Conservation (phyloP, 2,113 vertebrate species). For the Paedocypris sp. region DNA sequence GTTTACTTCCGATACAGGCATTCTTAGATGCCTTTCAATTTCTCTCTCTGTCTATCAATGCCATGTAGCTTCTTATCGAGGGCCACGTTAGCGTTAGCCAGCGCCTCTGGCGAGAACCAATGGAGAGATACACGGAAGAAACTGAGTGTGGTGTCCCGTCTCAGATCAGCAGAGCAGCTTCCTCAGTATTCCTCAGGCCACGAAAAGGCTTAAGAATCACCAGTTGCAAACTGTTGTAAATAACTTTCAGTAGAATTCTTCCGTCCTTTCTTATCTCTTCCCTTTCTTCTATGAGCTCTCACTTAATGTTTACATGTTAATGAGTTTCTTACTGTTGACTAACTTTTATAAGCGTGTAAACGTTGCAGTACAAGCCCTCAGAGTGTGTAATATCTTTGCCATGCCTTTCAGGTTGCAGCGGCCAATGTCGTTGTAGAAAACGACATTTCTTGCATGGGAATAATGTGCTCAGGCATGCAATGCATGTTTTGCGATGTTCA, state of each 20-base stretch:
- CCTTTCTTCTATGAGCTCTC: slow-evolving; percentile 52
- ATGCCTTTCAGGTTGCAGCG: slow-evolving; percentile 61
- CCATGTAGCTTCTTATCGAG: slow-evolving; percentile 38
- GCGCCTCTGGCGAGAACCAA: too few species aligned
- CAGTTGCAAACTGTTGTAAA: slow-evolving; percentile 55
- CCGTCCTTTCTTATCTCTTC: slow-evolving; percentile 45
- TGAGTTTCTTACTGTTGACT: slow-evolving; percentile 80
- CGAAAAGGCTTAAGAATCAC: slow-evolving; percentile 31
- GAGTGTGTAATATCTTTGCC: slow-evolving; percentile 59
- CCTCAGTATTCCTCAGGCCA: slow-evolving; percentile 38
- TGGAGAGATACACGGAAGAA: too few species aligned
- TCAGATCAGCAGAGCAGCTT: slow-evolving; percentile 37
- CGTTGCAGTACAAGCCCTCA: slow-evolving; percentile 67
- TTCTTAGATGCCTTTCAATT: slow-evolving; percentile 50
- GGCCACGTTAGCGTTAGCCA: slow-evolving; percentile 46
- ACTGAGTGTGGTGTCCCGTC: not conserved
- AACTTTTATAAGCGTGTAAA: slow-evolving; percentile 80
- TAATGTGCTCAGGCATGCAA: slow-evolving; percentile 27
- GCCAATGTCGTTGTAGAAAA: slow-evolving; percentile 55
- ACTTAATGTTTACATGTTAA: slow-evolving; percentile 87
- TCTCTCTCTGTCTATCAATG: slow-evolving; percentile 40
- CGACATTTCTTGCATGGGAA: slow-evolving; percentile 67
- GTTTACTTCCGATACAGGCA: slow-evolving; percentile 61
- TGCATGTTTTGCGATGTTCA: slow-evolving; percentile 25
- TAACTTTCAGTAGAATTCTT: slow-evolving; percentile 63